phyloP scores from a whole-genome alignment of 2,888 invertebrate species.

The Lycaena phlaeas region DNA sequence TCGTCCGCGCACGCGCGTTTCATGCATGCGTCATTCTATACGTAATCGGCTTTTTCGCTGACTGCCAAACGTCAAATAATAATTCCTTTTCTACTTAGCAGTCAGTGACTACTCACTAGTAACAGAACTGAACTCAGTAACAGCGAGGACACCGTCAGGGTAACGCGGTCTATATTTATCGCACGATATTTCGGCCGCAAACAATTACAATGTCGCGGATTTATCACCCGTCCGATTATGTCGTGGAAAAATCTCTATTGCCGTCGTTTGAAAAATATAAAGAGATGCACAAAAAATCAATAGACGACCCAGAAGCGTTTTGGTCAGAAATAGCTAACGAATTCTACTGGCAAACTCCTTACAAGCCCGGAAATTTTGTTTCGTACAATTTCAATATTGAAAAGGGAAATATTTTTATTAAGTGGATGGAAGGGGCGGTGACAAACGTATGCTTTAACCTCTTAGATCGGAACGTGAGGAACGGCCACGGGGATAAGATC shows the following conservation, averaged over 20 bases:
- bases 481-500: constrained; percentile 90
- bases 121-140: constrained; percentile 24
- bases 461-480: constrained; percentile 91
- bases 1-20: constrained; percentile 42
- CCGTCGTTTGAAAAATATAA: constrained; percentile 79
- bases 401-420: constrained; percentile 91
- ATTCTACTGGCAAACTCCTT: constrained; percentile 92
- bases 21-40: constrained; percentile 41
- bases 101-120: no score
- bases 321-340: constrained; percentile 95
- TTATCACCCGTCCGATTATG: constrained; percentile 74
- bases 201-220: constrained; percentile 75
- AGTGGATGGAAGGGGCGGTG: constrained; percentile 95
- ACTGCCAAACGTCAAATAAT: constrained; percentile 20
- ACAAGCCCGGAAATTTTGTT: constrained; percentile 82
- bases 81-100: constrained; percentile 7
- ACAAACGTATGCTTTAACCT: constrained; percentile 98
- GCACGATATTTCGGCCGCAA: constrained; percentile 26
- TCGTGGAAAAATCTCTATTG: constrained; percentile 77
- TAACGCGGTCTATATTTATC: constrained; percentile 9
- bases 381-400: constrained; percentile 92
- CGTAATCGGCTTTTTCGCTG: constrained; percentile 24
- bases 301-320: constrained; percentile 91
- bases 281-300: constrained; percentile 87
- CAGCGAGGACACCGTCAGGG: constrained; percentile 25